phyloP scores from a whole-genome alignment of 2,113 vertebrate species.

The Brienomyrus longianalis region DNA sequence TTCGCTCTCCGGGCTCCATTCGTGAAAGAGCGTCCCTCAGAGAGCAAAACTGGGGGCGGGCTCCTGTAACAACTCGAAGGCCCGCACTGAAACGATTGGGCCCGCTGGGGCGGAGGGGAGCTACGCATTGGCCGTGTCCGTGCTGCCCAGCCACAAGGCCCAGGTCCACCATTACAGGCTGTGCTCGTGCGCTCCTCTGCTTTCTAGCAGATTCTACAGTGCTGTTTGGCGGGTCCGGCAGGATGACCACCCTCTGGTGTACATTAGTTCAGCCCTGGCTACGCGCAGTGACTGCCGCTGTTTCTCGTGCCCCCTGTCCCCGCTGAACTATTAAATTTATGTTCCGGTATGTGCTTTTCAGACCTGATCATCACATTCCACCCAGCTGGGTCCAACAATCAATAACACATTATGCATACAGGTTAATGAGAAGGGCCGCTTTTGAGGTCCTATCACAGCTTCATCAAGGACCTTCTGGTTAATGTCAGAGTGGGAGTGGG shows the following conservation, averaged over 20 bases:
- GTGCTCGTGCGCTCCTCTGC: neutral
- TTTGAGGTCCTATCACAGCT: slow-evolving; percentile 24
- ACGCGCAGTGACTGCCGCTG: slow-evolving; percentile 31
- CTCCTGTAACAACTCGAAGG: slow-evolving; percentile 3
- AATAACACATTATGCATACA: slow-evolving; percentile 56
- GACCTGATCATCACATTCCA: slow-evolving; percentile 48
- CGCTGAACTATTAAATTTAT: slow-evolving; percentile 52
- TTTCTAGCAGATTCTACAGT: slow-evolving; percentile 25
- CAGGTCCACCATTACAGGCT: slow-evolving; percentile 23
- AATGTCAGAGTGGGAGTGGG: neutral
- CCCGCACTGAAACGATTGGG: slow-evolving; percentile 26
- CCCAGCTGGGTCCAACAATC: slow-evolving; percentile 38
- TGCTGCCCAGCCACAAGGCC: slow-evolving; percentile 23
- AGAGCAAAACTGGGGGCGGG: slow-evolving; percentile 25
- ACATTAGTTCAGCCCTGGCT: slow-evolving; percentile 37
- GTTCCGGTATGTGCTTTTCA: slow-evolving; percentile 41
- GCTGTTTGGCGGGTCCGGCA: slow-evolving; percentile 30
- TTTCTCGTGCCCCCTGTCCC: slow-evolving; percentile 38
- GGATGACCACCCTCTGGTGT: slow-evolving; percentile 29
- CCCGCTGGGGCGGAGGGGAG: slow-evolving; percentile 44
- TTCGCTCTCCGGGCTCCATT: neutral
- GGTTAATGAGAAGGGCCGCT: slow-evolving; percentile 51
- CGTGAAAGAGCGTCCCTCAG: neutral
- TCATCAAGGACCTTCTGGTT: neutral
- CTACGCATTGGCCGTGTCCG: neutral